Conservation (phyloP, 2,797 vertebrate species). For the Apogon talboti region DNA sequence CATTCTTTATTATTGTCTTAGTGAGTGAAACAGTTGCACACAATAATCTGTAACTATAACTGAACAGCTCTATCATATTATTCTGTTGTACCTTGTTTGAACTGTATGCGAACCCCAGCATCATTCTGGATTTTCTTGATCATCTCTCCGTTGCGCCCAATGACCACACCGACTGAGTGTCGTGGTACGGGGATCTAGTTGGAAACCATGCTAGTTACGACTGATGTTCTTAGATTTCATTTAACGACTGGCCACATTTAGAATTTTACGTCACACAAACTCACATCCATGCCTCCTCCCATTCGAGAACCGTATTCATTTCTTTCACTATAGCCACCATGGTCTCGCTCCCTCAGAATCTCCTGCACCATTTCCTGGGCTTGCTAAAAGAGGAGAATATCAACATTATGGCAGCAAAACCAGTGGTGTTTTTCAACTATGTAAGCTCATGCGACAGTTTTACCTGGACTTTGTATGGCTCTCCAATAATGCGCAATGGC, state of each 20-base stretch:
- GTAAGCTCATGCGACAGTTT: not conserved
- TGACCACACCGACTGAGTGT: conserved; percentile 95
- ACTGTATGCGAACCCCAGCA: conserved; percentile 95
- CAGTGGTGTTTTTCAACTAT: not conserved
- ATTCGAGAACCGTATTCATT: conserved; percentile 90
- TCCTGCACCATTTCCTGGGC: conserved; percentile 97
- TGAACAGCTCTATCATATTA: too few species aligned
- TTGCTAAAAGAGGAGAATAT: conserved; percentile 82
- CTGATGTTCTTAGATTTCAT: too few species aligned
- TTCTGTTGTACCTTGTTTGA: conserved; percentile 89
- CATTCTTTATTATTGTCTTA: too few species aligned
- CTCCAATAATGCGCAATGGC: conserved; percentile 93
- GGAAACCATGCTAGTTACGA: too few species aligned
- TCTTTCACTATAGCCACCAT: conserved; percentile 89
- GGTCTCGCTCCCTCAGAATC: conserved; percentile 91
- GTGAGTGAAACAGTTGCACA: too few species aligned
- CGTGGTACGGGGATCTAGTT: conserved; percentile 91
- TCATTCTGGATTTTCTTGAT: conserved; percentile 98
- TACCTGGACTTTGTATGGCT: conserved; percentile 97
- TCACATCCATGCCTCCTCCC: conserved; percentile 86
- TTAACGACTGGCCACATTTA: not conserved
- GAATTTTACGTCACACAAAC: conserved; percentile 16
- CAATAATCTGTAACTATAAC: too few species aligned
- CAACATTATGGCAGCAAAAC: too few species aligned
- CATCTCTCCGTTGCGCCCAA: conserved; percentile 95